Evolutionary conservation across 2,113 vertebrate genomes (phyloP).

Genomic region (Seriola aureovittata): DNA sequence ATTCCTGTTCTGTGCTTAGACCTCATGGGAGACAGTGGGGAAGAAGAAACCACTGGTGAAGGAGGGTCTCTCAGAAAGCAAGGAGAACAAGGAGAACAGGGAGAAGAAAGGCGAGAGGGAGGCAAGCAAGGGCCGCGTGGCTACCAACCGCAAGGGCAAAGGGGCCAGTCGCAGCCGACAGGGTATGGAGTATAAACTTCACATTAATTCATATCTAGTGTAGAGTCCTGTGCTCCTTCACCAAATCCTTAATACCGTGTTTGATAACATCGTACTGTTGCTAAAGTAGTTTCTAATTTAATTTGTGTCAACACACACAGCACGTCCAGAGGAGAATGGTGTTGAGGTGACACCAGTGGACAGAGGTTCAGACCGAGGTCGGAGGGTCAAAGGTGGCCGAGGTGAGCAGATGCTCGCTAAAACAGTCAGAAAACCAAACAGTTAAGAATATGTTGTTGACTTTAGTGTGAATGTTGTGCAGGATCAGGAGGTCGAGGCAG

Average conservation of each 20-base stretch:
- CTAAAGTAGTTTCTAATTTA: background rate
- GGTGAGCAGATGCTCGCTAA: slow-evolving; percentile 82
- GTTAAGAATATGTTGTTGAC: slow-evolving; percentile 10
- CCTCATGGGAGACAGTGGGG: slow-evolving; percentile 97
- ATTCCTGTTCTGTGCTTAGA: slow-evolving; percentile 78
- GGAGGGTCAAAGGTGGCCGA: slow-evolving; percentile 88
- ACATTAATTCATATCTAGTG: background rate
- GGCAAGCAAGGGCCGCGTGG: slow-evolving; percentile 86
- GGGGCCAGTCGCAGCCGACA: slow-evolving; percentile 88
- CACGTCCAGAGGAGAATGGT: slow-evolving; percentile 93
- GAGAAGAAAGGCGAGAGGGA: slow-evolving; percentile 95
- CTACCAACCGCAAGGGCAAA: slow-evolving; percentile 89
- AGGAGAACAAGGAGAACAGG: slow-evolving; percentile 91
- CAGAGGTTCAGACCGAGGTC: slow-evolving; percentile 90
- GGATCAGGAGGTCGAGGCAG: slow-evolving; percentile 91
- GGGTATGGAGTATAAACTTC: slow-evolving; percentile 75
- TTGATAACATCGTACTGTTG: background rate
- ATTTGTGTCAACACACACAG: slow-evolving; percentile 68
- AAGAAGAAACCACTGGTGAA: slow-evolving; percentile 96
- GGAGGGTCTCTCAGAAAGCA: slow-evolving; percentile 90
- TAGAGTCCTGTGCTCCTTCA: background rate
- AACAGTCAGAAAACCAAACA: too few species aligned
- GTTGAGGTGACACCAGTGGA: slow-evolving; percentile 90
- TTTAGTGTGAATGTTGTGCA: slow-evolving; percentile 59
- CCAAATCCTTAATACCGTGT: background rate